Evolutionary conservation across 2,888 invertebrate genomes (phyloP), one percentile per base, ranked within the genome.

Genomic region (Ypsolopha scabrella): DNA sequence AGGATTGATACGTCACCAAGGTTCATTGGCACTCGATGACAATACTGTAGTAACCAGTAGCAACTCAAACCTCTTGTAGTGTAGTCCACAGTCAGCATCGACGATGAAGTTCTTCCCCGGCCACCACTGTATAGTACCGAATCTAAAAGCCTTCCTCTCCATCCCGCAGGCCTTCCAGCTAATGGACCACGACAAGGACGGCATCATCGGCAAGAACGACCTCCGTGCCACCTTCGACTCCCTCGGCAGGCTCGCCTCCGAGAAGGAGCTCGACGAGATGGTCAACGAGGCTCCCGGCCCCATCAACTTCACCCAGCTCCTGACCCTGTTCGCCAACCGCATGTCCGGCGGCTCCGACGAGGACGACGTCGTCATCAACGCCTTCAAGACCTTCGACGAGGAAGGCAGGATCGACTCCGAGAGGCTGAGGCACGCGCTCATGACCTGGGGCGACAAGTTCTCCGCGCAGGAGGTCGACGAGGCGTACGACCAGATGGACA

Each of bases 171-270:
- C 94, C 74, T 97, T 97, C 93, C 93, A 93, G 88, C 92, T 97
- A 70, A 97, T 97, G 94, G 97, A 97, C 90, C 92, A 93, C 85
- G 96, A 97, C 90, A 97, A 97, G 88, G 97, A 97, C 78, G 95
- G 95, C 65, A 91, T 95, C 86, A 91, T 93, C 85, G 90, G 94
- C 82, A 96, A 96, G 89, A 92, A 92, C 83, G 96, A 96, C 88
- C 90, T 96, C 75, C 92, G 95, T 75, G 93, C 93, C 74, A 94
- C 94, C 75, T 96, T 95, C 88, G 96, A 97, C 88, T 93, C 93
- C 67, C 92, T 97, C 66, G 97, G 97, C 80, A 94, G 94, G 82
- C 90, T 97, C 66, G 93, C 94, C 72, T 90, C 90, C 69, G 97
- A 97, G 79, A 95, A 95, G 87, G 97, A 97, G 87, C 89, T 97